Evolutionary conservation across 2,888 invertebrate genomes (phyloP), one percentile per base, ranked within the genome.

Genomic region (Hypolimnas misippus): DNA sequence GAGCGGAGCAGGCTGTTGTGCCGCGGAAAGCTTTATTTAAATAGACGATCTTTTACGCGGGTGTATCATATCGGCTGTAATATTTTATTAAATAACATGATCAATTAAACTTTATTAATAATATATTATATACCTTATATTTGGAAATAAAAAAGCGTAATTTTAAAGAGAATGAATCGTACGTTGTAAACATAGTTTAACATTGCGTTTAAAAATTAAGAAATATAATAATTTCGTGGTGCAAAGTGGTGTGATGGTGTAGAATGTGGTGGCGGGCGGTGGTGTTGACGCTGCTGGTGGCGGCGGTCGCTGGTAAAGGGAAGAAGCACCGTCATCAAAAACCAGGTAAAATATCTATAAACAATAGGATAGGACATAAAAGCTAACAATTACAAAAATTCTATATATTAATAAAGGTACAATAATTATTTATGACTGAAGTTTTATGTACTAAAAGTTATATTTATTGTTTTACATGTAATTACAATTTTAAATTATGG

Each of bases 301-400:
- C 79, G 49, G 78, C 77, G 38, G 86, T 77, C 66, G 77, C 81
- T 61, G 84, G 82, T 63, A 87, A 83, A 68, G 86, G 84, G 58
- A 89, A 87, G 79, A 87, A 84, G 60, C 85, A 87, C 63, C 82
- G 85, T 10, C 85, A 87, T 72, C 83, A 89, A 17, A 91, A 91
- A 66, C 90, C 90, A 66, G 89, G 91, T 91, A 62, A 19, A 10
- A n/a, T n/a, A n/a, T n/a, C n/a, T n/a, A n/a, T n/a, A n/a, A n/a
- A n/a, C n/a, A n/a, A n/a, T n/a, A n/a, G n/a, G n/a, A n/a, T n/a
- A n/a, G n/a, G n/a, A n/a, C n/a, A n/a, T n/a, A n/a, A n/a, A n/a
- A n/a, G n/a, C n/a, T n/a, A n/a, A n/a, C n/a, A n/a, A n/a, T n/a
- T n/a, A n/a, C n/a, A n/a, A n/a, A n/a, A n/a, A n/a, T n/a, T n/a